Base-by-base conservation (phyloP, 2,888 invertebrate genomes). In the Eubasilissa splendida region DNA sequence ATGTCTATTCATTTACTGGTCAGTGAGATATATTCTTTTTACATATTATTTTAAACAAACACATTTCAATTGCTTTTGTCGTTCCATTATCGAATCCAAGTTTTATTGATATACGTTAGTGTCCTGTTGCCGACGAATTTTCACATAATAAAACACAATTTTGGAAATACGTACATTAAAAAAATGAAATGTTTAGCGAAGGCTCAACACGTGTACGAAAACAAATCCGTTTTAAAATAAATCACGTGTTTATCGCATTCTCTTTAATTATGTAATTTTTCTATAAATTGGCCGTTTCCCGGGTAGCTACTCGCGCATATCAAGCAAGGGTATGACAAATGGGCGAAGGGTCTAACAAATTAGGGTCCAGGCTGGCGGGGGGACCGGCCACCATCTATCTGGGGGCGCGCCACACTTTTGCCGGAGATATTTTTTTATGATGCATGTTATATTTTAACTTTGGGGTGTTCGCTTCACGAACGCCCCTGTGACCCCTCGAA, bases 271-370 rank as follows among this genome's bases (percentile, higher is more conserved):
- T 68, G 52, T 68, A 52, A 68, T 68, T 68, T 68, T 68, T 68
- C 52, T 50, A 68, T 14, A 68, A 68, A 52, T 68, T 68, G 68
- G 52, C 50, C 50, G 5, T 52, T 68, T 68, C 68, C 68, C 68
- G 68, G 14, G 68, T 52, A 52, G 52, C n/a, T 68, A 50, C 50
- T 1, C 12, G 42, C 63, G 31, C 63, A 9, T 68, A 50, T 68
- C n/a, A 68, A 68, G n/a, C 68, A 50, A 68, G 52, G 68, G 68
- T 22, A 52, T 68, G 68, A 68, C 68, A 68, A 68, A 68, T 68
- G 68, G n/a, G n/a, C 68, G 50, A 14, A 68, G 52, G 68, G 68
- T 52, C 68, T 68, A 50, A 68, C 68, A 68, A 68, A 68, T 68
- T 68, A 68, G 68, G 68, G 68, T 68, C 50, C 50, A n/a, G 68